These are phyloP conservation scores for Pangasianodon hypophthalmus DNA, from an alignment of 2,113 vertebrate genomes.

Conservation along the genomic window DNA sequence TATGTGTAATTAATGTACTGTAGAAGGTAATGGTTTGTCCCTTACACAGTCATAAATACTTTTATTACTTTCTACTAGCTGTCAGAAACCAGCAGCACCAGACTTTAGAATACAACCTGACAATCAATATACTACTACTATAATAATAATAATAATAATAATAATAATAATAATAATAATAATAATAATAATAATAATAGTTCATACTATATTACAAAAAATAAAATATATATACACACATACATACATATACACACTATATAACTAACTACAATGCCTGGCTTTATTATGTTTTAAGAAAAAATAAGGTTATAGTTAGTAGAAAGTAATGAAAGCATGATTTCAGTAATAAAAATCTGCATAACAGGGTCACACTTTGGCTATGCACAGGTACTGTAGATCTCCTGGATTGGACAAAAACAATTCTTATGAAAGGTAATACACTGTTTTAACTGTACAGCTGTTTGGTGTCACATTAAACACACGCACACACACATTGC, in stretches of 20 bases:
- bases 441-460: conserved; percentile 1
- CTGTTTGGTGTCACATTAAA: conserved; percentile 27
- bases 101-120: background rate
- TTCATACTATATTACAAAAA: too few species aligned
- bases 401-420: background rate
- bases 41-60: background rate
- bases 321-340: background rate
- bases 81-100: background rate
- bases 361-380: background rate
- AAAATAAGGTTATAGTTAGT: background rate
- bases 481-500: conserved; percentile 61
- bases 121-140: background rate
- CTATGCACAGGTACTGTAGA: background rate
- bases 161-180: background rate
- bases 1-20: conserved; percentile 6
- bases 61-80: background rate
- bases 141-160: background rate
- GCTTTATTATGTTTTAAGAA: too few species aligned
- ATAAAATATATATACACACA: too few species aligned
- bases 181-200: background rate
- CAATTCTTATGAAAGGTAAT: background rate
- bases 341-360: background rate
- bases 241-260: too few species aligned
- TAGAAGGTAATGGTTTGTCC: background rate
- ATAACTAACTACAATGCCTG: too few species aligned